These are phyloP conservation scores for Pseudoips prasinana DNA, from an alignment of 2,888 invertebrate genomes.

Conservation along the genomic window DNA sequence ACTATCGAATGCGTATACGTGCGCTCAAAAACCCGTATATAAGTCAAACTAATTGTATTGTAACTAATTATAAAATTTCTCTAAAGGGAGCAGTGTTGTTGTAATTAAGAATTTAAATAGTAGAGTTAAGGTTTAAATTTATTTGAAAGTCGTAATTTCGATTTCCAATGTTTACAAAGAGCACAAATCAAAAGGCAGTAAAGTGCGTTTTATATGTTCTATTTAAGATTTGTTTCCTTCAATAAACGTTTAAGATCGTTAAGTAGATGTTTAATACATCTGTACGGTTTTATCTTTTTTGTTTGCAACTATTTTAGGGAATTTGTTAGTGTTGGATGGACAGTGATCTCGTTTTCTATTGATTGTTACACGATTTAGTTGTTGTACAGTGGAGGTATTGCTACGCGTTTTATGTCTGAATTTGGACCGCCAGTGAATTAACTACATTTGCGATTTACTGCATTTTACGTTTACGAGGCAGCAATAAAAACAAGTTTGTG, in stretches of 20 bases:
- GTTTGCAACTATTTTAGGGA: slow-evolving; percentile 24
- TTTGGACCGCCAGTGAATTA: no score
- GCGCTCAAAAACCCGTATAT: slow-evolving; percentile 19
- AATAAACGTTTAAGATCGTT: slow-evolving; percentile 59
- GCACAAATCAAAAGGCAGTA: slow-evolving; percentile 68
- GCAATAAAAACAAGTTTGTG: no score
- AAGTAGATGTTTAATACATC: slow-evolving; percentile 38
- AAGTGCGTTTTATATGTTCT: slow-evolving; percentile 62
- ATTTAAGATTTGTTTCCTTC: slow-evolving; percentile 65
- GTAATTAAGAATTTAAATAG: not conserved
- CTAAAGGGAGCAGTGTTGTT: not conserved
- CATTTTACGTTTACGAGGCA: no score
- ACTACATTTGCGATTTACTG: no score
- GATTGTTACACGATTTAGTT: no score
- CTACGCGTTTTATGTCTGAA: no score
- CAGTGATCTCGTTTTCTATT: slow-evolving; percentile 4
- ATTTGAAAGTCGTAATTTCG: not conserved
- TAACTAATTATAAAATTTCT: slow-evolving; percentile 28
- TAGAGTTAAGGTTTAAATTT: not conserved
- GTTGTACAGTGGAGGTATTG: no score
- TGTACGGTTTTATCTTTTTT: slow-evolving; percentile 24
- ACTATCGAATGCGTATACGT: slow-evolving; percentile 12
- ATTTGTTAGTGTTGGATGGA: slow-evolving; percentile 21
- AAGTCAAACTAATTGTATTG: slow-evolving; percentile 37
- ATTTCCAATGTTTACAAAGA: slow-evolving; percentile 43